Evolutionary conservation across 2,888 invertebrate species (phyloP).

Genomic region (Epinotia ramella): DNA sequence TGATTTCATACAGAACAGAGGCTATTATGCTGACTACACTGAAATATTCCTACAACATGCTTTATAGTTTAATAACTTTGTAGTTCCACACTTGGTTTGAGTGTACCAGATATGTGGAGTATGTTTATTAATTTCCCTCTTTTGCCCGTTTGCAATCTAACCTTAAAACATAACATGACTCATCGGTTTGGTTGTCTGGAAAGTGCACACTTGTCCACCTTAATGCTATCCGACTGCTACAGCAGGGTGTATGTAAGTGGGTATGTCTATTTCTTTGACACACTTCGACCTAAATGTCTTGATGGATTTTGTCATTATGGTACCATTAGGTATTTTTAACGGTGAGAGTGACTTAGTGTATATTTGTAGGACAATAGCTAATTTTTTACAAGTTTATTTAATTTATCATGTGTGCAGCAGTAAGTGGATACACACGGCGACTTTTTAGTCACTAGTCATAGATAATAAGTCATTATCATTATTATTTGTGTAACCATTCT

Average conservation of each 20-base stretch:
- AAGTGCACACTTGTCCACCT: too few species aligned
- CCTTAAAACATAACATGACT: background rate
- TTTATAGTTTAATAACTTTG: background rate
- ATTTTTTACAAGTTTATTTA: too few species aligned
- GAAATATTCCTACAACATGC: background rate
- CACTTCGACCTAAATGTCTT: background rate
- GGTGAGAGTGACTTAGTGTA: too few species aligned
- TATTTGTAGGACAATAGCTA: too few species aligned
- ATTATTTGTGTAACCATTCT: too few species aligned
- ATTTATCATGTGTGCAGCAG: too few species aligned
- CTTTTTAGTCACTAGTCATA: too few species aligned
- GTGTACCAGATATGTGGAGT: background rate
- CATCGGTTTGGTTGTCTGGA: too few species aligned
- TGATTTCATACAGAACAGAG: conserved; percentile 5
- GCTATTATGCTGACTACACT: background rate
- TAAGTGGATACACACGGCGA: too few species aligned
- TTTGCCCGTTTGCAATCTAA: background rate
- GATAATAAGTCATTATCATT: too few species aligned
- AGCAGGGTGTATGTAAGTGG: background rate
- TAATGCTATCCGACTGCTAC: background rate
- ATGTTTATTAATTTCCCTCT: background rate
- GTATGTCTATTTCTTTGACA: background rate
- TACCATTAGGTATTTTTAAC: background rate
- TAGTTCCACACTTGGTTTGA: background rate
- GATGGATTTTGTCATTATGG: background rate